Base-by-base conservation (phyloP, 2,797 vertebrate species). In the Diplodus sargus region DNA sequence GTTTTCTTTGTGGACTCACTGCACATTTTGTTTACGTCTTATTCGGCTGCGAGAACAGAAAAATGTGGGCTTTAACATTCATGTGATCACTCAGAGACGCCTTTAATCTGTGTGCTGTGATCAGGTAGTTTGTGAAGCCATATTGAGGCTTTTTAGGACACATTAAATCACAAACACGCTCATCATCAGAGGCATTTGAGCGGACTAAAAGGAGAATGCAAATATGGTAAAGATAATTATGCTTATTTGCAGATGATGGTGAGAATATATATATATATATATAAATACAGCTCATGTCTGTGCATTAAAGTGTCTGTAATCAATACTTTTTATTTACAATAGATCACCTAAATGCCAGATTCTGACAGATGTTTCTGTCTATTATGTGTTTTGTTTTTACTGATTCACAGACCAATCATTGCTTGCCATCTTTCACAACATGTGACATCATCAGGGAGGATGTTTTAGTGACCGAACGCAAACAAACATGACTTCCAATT, bases 151-250 rank as follows among this genome's bases (percentile, higher is more conserved):
- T 65, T 68, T 78, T 15, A 42, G 49, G 49, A 62, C 17, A 1
- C 48, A 10, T 76, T 48, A 57, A 69, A 70, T 42, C 53, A 61
- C 25, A 25, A 52, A 65, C 11, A 48, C 14, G 15, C 48, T 30
- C 59, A 73, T 61, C 59, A 56, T 70, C 17, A 3, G 18, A 22
- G 25, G 28, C 57, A 4, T 58, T 42, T n/a, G 54, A 68, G 17
- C 23, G 14, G 25, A 34, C 10, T 25, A 1, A 78, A 23, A 67
- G 39, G 53, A 49, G 34, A 60, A 20, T 45, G 11, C 9, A 59
- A 68, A 68, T 43, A 10, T 47, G 20, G 39, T 7, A 45, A 3
- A 68, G 8, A 45, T 45, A 15, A 52, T 25, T 58, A 16, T 25
- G 30, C 4, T 2, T 42, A 18, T 25, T 23, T 64, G 43, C 25